Conservation (phyloP, 2,888 invertebrate genomes). For the Eugnorisma glareosa region DNA sequence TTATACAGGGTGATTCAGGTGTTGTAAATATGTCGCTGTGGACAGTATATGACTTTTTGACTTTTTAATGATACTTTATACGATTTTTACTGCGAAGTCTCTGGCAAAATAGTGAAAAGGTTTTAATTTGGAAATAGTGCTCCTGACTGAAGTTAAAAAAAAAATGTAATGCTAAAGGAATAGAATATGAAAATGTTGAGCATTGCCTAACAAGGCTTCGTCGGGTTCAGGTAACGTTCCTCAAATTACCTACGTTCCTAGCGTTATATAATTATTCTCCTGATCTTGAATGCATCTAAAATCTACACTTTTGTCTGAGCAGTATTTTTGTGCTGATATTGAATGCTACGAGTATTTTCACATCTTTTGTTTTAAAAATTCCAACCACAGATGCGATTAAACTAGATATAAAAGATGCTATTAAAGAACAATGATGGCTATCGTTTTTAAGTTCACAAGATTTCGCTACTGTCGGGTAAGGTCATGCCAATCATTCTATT, state of each 20-base stretch:
- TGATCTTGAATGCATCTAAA: not conserved
- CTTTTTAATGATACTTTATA: constrained; percentile 31
- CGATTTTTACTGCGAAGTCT: constrained; percentile 15
- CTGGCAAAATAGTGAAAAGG: constrained; percentile 1
- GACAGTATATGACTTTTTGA: constrained; percentile 36
- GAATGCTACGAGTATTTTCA: not conserved
- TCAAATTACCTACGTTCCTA: not conserved
- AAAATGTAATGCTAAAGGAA: not conserved
- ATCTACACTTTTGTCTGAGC: not conserved
- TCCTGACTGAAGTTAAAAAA: not conserved
- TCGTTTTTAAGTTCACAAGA: no score
- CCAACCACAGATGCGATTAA: not conserved
- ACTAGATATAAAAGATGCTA: not conserved
- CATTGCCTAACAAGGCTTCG: not conserved
- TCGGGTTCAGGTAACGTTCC: not conserved
- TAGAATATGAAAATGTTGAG: constrained; percentile 11
- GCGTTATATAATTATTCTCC: constrained; percentile 10
- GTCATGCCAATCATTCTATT: no score
- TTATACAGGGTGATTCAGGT: constrained; percentile 49
- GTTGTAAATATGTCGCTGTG: constrained; percentile 54
- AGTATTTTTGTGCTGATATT: not conserved
- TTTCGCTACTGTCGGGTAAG: no score
- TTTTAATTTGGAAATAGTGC: constrained; percentile 28
- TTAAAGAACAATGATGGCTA: no score
- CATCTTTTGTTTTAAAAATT: not conserved